These are phyloP conservation scores for Drosophila emarginata DNA, from an alignment of 2,888 invertebrate genomes.

Conservation along the genomic window DNA sequence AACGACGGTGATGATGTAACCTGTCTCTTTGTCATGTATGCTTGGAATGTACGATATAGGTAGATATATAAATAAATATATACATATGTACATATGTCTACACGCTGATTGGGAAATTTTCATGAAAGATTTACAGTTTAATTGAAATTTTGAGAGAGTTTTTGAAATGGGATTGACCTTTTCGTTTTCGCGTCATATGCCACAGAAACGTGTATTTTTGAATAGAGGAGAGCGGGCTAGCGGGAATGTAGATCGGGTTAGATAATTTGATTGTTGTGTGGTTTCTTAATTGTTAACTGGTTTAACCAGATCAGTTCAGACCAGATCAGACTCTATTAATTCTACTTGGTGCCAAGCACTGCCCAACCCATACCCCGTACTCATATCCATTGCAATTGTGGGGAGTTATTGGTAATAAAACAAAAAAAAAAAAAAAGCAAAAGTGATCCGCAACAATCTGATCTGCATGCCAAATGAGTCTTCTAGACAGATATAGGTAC, in stretches of 20 bases:
- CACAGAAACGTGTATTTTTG: background rate
- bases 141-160: constrained; percentile 1
- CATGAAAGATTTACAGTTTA: background rate
- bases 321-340: constrained; percentile 48
- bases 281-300: constrained; percentile 64
- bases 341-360: constrained; percentile 41
- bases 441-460: constrained; percentile 43
- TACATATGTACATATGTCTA: background rate
- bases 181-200: background rate
- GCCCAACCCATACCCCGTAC: background rate
- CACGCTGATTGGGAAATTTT: background rate
- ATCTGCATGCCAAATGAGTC: constrained; percentile 63
- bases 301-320: constrained; percentile 56
- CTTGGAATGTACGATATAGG: background rate
- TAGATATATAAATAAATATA: background rate
- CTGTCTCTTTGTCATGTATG: constrained; percentile 1
- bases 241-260: constrained; percentile 45
- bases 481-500: background rate
- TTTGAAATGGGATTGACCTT: background rate
- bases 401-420: constrained; percentile 45
- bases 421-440: constrained; percentile 52
- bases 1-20: constrained; percentile 2
- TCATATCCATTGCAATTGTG: constrained; percentile 5
- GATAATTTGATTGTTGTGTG: constrained; percentile 51
- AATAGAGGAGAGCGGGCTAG: constrained; percentile 7